Base-by-base conservation (phyloP, 2,888 invertebrate genomes). In the Bellardia bayeri region DNA sequence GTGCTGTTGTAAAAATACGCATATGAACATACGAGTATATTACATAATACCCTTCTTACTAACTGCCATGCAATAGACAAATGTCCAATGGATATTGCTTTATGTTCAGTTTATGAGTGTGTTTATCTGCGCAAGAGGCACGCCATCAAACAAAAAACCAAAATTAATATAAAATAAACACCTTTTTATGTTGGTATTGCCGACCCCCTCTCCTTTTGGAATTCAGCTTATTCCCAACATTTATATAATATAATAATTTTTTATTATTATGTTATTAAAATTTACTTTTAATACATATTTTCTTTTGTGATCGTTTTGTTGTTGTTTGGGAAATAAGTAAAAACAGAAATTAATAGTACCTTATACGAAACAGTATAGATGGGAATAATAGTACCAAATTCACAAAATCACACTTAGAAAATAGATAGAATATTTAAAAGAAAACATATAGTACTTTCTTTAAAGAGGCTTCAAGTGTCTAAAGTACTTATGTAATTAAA, bases 11-110 rank as follows among this genome's bases (percentile, higher is more conserved):
- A 45, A n/a, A 37, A 40, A 40, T 33, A 6, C 4, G 33, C 13
- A 45, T 79, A 33, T 58, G 37, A 61, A 71, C 23, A 8, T 14
- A 23, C 23, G 23, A 23, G 23, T 16, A 49, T 37, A n/a, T n/a
- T n/a, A 45, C 2, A 51, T 4, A 66, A 8, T 16, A 66, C 30
- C 42, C 33, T 16, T 33, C 33, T 16, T 33, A 8, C 40, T 42
- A n/a, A 30, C 13, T 11, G 2, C 0, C 45, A 45, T 37, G 45
- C 13, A 54, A 58, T 58, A 66, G 49, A 79, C 75, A 79, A 79
- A 82, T 86, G 72, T 86, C 54, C 72, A 82, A 30, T 16, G 37
- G 49, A 54, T 74, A n/a, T 64, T 82, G 51, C 66, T 82, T 54
- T 58, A 58, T 78, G 49, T 61, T 61, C 61, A 56, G 56, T 68